Conservation (phyloP, 2,888 invertebrate species). For the Mesochorus sp. region DNA sequence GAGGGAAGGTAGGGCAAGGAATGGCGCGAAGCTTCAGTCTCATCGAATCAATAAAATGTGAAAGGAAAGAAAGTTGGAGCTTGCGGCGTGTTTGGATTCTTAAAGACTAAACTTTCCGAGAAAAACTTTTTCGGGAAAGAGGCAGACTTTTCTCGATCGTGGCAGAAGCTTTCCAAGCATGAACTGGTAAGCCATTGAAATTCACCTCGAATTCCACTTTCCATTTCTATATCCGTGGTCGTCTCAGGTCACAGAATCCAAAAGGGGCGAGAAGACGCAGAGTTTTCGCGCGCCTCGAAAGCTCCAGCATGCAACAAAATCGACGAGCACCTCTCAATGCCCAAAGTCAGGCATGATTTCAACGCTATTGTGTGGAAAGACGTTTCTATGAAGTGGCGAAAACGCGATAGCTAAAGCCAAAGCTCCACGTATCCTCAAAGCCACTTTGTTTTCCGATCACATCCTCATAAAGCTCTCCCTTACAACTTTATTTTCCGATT, state of each 20-base stretch:
- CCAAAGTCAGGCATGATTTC: conserved; percentile 43
- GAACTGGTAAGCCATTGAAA: conserved; percentile 78
- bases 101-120: conserved; percentile 38
- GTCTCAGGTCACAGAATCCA: conserved; percentile 34
- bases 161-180: conserved; percentile 77
- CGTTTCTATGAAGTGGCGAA: conserved; percentile 21
- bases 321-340: conserved; percentile 31
- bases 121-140: conserved; percentile 30
- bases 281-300: conserved; percentile 4
- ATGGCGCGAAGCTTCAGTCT: conserved; percentile 22
- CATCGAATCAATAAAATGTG: conserved; percentile 37
- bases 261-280: conserved; percentile 7
- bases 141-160: conserved; percentile 58
- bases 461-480: conserved; percentile 69
- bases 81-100: conserved; percentile 29
- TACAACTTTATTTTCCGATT: conserved; percentile 29
- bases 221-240: conserved; percentile 79
- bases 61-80: conserved; percentile 17
- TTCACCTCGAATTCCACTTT: conserved; percentile 80
- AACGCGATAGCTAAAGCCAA: conserved; percentile 52
- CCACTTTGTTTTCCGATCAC: conserved; percentile 75
- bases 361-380: conserved; percentile 30
- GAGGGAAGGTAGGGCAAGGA: conserved; percentile 7
- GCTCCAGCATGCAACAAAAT: conserved; percentile 49
- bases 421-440: conserved; percentile 52